Evolutionary conservation across 2,797 vertebrate species (phyloP), one percentile per base, ranked within the genome.

Genomic region (Phoxinus dragarum): DNA sequence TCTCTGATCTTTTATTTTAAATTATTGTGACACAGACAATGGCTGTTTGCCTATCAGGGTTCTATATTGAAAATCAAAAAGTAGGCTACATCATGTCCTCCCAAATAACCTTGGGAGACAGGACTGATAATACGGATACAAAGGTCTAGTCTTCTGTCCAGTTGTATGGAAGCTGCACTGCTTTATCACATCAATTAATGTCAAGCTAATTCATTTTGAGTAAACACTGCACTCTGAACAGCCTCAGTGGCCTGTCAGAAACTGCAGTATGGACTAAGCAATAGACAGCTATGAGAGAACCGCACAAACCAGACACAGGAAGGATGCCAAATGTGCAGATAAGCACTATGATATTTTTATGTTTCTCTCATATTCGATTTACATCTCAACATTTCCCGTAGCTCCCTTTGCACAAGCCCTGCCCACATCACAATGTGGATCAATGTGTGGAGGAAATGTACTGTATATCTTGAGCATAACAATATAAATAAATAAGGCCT

Each of bases 181-280:
- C 67, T 88, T 82, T 88, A 89, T 89, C 83, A 82, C 19, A 1
- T 84, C 86, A 89, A 88, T 91, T 89, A 88, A 81, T 84, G 81
- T 89, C 86, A 86, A 52, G 27, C 54, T 90, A 90, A 90, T 89
- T 88, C 76, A 84, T 89, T 91, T 90, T 85, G 85, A 88, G 87
- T 85, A 83, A 88, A 85, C 69, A 64, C 85, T 85, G 88, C 81
- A 80, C 72, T 89, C 81, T 40, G 56, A 73, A 77, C 47, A 80
- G 75, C 56, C 85, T 78, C 61, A 40, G 40, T 74, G 73, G 44
- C 81, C 27, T 81, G 77, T 72, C 85, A 83, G 67, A 42, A 81
- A 79, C 81, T 74, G 64, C 54, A 40, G 27, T 19, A 68, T 54
- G 47, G 54, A 81, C 68, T 44, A 52, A 49, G 34, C 42, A 71